These are phyloP conservation scores for Aphelenchoides fujianensis DNA, from an alignment of 1,140 invertebrate species.

Conservation along the genomic window DNA sequence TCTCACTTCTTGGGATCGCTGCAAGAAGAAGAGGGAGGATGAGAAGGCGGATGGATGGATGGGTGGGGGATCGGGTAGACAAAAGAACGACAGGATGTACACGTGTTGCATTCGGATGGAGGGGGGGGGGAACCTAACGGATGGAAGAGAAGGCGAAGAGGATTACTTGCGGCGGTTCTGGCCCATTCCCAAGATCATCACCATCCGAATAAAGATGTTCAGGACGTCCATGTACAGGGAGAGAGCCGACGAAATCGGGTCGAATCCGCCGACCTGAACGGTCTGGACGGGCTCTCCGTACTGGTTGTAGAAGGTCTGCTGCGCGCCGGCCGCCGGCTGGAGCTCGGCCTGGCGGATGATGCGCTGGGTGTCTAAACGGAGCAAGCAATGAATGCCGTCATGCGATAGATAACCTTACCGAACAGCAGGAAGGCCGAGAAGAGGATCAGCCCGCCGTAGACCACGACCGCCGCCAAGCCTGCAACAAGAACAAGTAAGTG, in stretches of 20 bases:
- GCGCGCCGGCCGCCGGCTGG: conserved; percentile 69
- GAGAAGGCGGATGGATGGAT: too few species aligned
- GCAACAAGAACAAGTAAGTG: too few species aligned
- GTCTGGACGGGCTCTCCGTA: conserved; percentile 30
- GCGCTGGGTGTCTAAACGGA: conserved; percentile 88
- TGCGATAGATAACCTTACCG: too few species aligned
- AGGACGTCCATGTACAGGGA: conserved; percentile 89
- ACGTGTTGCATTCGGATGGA: background rate
- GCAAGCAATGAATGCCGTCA: too few species aligned
- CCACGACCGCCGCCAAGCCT: conserved; percentile 81
- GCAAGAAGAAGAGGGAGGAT: too few species aligned
- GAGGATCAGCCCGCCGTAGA: conserved; percentile 89
- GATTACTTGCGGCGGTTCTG: conserved; percentile 43
- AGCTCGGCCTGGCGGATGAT: conserved; percentile 82
- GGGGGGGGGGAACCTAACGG: background rate
- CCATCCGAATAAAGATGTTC: conserved; percentile 95
- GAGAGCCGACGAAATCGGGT: conserved; percentile 92
- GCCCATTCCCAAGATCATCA: conserved; percentile 77
- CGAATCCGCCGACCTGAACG: conserved; percentile 68
- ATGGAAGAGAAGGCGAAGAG: background rate
- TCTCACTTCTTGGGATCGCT: too few species aligned
- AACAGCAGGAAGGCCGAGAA: conserved; percentile 88
- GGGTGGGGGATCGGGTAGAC: too few species aligned
- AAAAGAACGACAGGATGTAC: background rate
- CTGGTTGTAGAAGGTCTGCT: conserved; percentile 46